phyloP scores from a whole-genome alignment of 2,888 invertebrate genomes.

The Camponotus fellah region DNA sequence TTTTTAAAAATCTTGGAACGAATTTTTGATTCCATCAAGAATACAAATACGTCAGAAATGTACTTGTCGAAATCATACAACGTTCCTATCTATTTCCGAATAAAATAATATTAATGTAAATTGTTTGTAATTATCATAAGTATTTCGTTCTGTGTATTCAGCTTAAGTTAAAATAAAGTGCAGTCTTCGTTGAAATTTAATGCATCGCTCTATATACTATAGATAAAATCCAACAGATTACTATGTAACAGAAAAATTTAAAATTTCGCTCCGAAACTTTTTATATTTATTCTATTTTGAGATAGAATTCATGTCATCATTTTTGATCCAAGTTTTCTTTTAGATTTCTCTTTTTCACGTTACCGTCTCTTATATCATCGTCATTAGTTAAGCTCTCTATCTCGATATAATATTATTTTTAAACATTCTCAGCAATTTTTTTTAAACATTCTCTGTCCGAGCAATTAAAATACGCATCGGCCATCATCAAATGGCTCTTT shows the following conservation, averaged over 20 bases:
- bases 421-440: not conserved
- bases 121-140: not conserved
- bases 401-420: not conserved
- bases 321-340: not conserved
- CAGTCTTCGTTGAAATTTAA: conserved; percentile 1
- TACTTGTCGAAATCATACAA: not conserved
- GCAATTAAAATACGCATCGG: conserved; percentile 46
- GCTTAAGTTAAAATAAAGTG: not conserved
- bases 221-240: not conserved
- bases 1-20: not conserved
- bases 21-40: not conserved
- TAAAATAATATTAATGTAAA: not conserved
- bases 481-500: not conserved
- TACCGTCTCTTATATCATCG: not conserved
- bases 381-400: not conserved
- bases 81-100: not conserved
- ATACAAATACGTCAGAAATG: not conserved
- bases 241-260: not conserved
- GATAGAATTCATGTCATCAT: not conserved
- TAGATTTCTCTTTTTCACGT: not conserved
- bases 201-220: not conserved
- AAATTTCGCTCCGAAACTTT: conserved; percentile 12
- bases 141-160: not conserved
- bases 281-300: not conserved
- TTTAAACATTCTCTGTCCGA: conserved; percentile 21